phyloP scores from a whole-genome alignment of 2,888 invertebrate genomes.

The Drosophila paranaensis region DNA sequence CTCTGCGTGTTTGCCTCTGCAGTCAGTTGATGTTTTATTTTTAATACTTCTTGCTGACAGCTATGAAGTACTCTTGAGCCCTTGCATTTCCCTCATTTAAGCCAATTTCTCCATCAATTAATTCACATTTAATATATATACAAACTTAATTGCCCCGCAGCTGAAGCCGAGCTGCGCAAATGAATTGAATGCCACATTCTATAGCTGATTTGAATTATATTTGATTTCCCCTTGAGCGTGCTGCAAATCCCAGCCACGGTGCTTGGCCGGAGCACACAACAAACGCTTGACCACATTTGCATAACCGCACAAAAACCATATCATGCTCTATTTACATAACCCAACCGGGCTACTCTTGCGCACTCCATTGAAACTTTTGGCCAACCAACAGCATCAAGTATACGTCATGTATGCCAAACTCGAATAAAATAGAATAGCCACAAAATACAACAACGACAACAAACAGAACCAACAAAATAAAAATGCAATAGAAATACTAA shows the following conservation, averaged over 20 bases:
- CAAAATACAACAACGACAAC: conserved; percentile 17
- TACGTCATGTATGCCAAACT: conserved; percentile 45
- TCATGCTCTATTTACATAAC: conserved; percentile 58
- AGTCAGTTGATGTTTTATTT: conserved; percentile 20
- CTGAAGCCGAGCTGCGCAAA: conserved; percentile 17
- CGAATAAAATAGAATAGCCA: conserved; percentile 35
- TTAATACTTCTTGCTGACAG: conserved; percentile 31
- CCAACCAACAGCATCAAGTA: conserved; percentile 46
- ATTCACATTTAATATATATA: neutral
- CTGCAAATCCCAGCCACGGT: conserved; percentile 12
- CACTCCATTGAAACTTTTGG: conserved; percentile 55
- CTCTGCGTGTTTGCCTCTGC: conserved; percentile 17
- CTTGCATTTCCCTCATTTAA: neutral
- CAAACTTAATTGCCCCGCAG: conserved; percentile 5
- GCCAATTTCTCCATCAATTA: conserved; percentile 3
- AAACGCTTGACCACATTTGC: conserved; percentile 39
- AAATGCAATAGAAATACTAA: conserved; percentile 29
- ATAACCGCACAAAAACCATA: conserved; percentile 52
- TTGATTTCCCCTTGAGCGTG: conserved; percentile 48
- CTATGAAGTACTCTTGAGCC: conserved; percentile 56
- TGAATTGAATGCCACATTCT: conserved; percentile 17
- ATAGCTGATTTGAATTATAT: conserved; percentile 42
- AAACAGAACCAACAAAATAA: neutral
- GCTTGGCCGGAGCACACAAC: conserved; percentile 5
- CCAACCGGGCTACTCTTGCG: conserved; percentile 47